Conservation (phyloP, 2,113 vertebrate species). For the Chrysochloris asiatica region DNA sequence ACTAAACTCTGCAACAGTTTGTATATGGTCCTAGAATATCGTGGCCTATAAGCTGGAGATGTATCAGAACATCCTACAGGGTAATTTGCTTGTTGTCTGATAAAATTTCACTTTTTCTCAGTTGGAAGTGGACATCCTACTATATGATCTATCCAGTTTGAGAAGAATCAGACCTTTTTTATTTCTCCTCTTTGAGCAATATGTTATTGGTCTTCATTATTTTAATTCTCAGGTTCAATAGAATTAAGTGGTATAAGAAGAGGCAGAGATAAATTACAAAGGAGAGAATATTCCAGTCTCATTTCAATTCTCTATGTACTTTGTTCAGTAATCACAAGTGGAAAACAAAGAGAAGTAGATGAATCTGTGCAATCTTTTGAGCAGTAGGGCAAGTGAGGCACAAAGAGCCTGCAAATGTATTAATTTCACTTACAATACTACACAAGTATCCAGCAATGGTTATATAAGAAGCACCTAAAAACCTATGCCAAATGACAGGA, state of each 20-base stretch:
- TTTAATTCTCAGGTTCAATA: background rate
- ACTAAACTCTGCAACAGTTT: background rate
- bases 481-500: background rate
- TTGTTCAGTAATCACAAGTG: background rate
- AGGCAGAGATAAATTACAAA: background rate
- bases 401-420: background rate
- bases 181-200: background rate
- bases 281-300: background rate
- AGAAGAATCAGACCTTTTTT: background rate
- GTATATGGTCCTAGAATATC: background rate
- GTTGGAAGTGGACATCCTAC: background rate
- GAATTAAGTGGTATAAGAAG: background rate
- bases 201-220: background rate
- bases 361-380: background rate
- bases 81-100: background rate
- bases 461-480: background rate
- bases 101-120: background rate
- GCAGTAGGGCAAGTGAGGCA: accelerated
- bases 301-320: background rate
- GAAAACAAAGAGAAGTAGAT: background rate
- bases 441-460: background rate
- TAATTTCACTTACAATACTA: too few species aligned
- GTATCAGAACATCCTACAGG: background rate
- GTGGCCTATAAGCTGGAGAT: background rate
- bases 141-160: background rate